phyloP scores from a whole-genome alignment of 2,888 invertebrate genomes.

The Cyclophora punctaria region DNA sequence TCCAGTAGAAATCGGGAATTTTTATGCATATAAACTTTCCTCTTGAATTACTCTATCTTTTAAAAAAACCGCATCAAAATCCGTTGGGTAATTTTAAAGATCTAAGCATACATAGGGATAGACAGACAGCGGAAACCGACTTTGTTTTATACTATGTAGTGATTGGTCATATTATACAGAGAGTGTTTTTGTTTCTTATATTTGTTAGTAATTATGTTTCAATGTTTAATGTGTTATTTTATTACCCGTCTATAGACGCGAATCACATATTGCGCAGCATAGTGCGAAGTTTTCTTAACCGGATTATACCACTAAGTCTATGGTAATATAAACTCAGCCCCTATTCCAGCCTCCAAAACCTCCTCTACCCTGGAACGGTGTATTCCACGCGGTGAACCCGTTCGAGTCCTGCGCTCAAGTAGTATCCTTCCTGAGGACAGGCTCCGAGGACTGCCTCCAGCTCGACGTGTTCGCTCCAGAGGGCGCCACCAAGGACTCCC shows the following conservation, averaged over 20 bases:
- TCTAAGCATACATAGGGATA: too few relatives aligned
- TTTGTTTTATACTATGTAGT: background rate
- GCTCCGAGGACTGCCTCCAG: constrained; percentile 52
- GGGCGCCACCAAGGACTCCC: constrained; percentile 16
- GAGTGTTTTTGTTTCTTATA: too few relatives aligned
- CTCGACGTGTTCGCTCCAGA: constrained; percentile 55
- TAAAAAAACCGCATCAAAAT: too few relatives aligned
- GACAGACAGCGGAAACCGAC: too few relatives aligned
- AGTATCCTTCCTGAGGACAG: constrained; percentile 34
- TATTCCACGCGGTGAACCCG: constrained; percentile 40
- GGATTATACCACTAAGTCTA: too few relatives aligned
- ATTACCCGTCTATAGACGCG: too few relatives aligned
- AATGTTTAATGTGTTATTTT: background rate
- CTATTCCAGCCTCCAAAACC: constrained; percentile 43
- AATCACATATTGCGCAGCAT: too few relatives aligned
- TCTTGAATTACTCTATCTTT: too few relatives aligned
- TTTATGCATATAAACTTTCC: too few relatives aligned
- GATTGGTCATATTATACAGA: background rate
- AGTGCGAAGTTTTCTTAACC: too few relatives aligned
- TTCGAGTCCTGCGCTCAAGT: constrained; percentile 47
- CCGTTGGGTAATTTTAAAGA: too few relatives aligned
- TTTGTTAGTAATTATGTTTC: too few relatives aligned
- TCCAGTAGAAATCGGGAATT: background rate
- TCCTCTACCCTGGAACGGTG: constrained; percentile 43
- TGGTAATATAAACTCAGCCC: background rate